Evolutionary conservation across 2,888 invertebrate species (phyloP), one percentile per base, ranked within the genome.

Genomic region (Rhamnusium bicolor): DNA sequence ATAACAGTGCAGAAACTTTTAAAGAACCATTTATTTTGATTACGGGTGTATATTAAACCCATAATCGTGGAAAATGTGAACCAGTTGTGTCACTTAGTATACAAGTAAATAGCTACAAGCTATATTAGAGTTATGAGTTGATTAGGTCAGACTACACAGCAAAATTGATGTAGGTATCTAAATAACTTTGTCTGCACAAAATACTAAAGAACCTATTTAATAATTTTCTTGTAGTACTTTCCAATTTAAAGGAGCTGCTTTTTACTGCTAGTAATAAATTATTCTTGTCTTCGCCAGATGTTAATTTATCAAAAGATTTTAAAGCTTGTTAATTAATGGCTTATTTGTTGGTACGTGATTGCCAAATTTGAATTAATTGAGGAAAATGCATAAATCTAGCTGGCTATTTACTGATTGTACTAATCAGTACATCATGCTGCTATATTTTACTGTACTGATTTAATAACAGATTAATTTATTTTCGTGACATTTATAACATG

Each of bases 251-350:
- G 54, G 54, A 54, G 62, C 21, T 21, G 69, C 69, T 62, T 63
- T 70, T 62, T 70, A 62, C 27, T 27, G 40, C 53, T 27, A 62
- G 63, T 63, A 24, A 70, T 70, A 63, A 70, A 70, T 70, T 63
- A 70, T 62, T 56, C 69, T 63, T 70, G 70, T 47, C 70, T 63
- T 70, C 63, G 54, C 70, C 63, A 70, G 70, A 70, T 70, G 70
- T 70, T 70, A 29, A 70, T 63, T 63, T 56, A 58, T 70, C 56
- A 27, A 32, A 58, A 70, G 63, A 63, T 70, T 63, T 70, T 56
- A 70, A 46, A 56, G 56, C 56, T 18, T 54, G 63, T 56, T 53
- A 47, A 70, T 70, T 63, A 63, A 70, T 70, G 70, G 63, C 63
- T 63, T 21, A 63, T 54, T 70, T 47, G 29, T 63, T 49, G 56